Evolutionary conservation across 2,797 vertebrate genomes (phyloP).

Genomic region (Synaphobranchus kaupii): DNA sequence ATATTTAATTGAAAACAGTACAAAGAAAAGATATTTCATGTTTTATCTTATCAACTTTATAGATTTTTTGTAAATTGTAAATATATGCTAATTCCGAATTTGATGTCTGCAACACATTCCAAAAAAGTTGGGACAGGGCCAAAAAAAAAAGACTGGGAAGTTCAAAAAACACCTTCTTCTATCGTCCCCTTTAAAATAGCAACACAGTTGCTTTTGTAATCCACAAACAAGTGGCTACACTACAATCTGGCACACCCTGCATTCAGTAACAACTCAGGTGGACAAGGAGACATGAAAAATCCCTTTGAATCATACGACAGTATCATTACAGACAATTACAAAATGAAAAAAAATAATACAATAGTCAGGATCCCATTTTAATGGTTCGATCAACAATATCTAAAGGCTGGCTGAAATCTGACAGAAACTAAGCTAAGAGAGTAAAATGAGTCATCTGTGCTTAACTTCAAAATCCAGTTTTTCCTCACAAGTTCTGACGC

Average conservation of each 20-base stretch:
- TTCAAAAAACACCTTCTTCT: not conserved
- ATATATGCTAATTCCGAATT: too few species aligned
- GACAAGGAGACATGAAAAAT: slow-evolving; percentile 14
- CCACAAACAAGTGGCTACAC: not conserved
- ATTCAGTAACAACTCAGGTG: slow-evolving; percentile 1
- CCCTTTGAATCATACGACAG: not conserved
- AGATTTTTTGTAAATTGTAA: too few species aligned
- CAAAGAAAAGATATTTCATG: too few species aligned
- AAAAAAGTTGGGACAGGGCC: too few species aligned
- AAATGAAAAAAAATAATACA: not conserved
- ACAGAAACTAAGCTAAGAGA: slow-evolving; percentile 67
- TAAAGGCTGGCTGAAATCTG: slow-evolving; percentile 52
- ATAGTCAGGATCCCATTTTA: slow-evolving; percentile 37
- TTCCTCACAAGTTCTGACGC: slow-evolving; percentile 49
- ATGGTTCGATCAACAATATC: slow-evolving; percentile 50
- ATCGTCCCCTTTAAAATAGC: not conserved
- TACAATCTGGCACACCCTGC: not conserved
- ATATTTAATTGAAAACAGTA: too few species aligned
- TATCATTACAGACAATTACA: slow-evolving; percentile 17
- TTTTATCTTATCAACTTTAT: too few species aligned
- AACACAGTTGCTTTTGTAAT: not conserved
- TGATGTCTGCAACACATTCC: too few species aligned
- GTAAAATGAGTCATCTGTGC: slow-evolving; percentile 66
- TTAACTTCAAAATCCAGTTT: slow-evolving; percentile 67
- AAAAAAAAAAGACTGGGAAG: too few species aligned